phyloP scores from a whole-genome alignment of 2,113 vertebrate genomes.

The Nicator chloris region DNA sequence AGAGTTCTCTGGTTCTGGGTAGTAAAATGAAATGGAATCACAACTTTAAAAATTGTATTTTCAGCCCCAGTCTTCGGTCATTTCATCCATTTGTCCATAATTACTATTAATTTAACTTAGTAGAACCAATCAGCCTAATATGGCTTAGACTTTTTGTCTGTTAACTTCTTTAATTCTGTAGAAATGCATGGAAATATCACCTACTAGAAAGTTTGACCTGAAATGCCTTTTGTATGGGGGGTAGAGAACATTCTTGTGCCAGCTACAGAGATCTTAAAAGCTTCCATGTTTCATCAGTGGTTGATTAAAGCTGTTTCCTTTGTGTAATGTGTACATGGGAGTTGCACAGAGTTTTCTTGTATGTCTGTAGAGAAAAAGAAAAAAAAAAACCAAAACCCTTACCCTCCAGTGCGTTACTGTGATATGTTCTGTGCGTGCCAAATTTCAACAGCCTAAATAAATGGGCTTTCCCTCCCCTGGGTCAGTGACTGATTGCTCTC shows the following conservation, averaged over 20 bases:
- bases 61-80: slow-evolving; percentile 41
- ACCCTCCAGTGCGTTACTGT: slow-evolving; percentile 51
- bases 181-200: slow-evolving; percentile 60
- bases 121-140: slow-evolving; percentile 36
- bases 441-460: slow-evolving; percentile 19
- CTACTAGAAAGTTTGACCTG: slow-evolving; percentile 52
- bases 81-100: slow-evolving; percentile 58
- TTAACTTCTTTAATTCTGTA: slow-evolving; percentile 63
- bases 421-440: slow-evolving; percentile 57
- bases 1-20: not conserved
- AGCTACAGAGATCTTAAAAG: slow-evolving; percentile 52
- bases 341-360: slow-evolving; percentile 63
- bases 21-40: not conserved
- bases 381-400: not conserved
- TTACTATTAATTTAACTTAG: slow-evolving; percentile 49
- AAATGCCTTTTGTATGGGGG: slow-evolving; percentile 60
- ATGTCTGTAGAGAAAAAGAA: slow-evolving; percentile 58
- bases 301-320: slow-evolving; percentile 65
- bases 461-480: slow-evolving; percentile 47
- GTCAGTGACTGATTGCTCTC: slow-evolving; percentile 46
- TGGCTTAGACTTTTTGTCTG: slow-evolving; percentile 24
- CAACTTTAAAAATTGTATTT: not conserved
- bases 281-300: slow-evolving; percentile 61
- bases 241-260: slow-evolving; percentile 57
- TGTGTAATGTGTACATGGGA: slow-evolving; percentile 72